Conservation (phyloP, 2,888 invertebrate species). For the Hemithea aestivaria region DNA sequence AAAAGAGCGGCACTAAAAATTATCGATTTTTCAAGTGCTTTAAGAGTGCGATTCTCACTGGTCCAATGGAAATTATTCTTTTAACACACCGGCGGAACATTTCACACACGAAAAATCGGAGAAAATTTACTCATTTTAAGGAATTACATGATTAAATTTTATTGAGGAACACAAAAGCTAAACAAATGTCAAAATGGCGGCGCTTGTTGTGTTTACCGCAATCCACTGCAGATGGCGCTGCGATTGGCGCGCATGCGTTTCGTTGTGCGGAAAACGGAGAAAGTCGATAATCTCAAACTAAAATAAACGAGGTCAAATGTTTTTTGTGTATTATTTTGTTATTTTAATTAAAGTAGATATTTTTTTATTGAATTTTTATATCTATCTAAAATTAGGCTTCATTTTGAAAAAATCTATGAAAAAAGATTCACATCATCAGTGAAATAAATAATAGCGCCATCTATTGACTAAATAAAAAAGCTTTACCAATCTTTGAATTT, state of each 20-base stretch:
- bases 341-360: too few species aligned
- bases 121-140: conserved; percentile 37
- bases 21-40: conserved; percentile 67
- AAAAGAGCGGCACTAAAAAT: conserved; percentile 69
- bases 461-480: conserved; percentile 1
- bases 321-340: too few species aligned
- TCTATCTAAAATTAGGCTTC: too few species aligned
- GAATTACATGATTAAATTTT: conserved; percentile 61
- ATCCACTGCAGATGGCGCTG: conserved; percentile 61
- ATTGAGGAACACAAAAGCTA: conserved; percentile 71
- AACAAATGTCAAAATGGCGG: conserved; percentile 81
- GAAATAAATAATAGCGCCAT: conserved; percentile 1
- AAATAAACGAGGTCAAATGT: not conserved
- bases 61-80: conserved; percentile 38
- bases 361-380: too few species aligned
- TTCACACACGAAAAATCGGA: conserved; percentile 39
- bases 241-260: conserved; percentile 64
- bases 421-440: too few species aligned
- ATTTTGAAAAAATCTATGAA: too few species aligned
- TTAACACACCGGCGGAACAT: conserved; percentile 32
- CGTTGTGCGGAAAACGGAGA: conserved; percentile 37
- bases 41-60: conserved; percentile 40
- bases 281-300: conserved; percentile 38
- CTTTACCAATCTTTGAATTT: too few species aligned
- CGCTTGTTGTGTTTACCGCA: conserved; percentile 45